phyloP scores from a whole-genome alignment of 2,888 invertebrate genomes.

The Leucania comma region DNA sequence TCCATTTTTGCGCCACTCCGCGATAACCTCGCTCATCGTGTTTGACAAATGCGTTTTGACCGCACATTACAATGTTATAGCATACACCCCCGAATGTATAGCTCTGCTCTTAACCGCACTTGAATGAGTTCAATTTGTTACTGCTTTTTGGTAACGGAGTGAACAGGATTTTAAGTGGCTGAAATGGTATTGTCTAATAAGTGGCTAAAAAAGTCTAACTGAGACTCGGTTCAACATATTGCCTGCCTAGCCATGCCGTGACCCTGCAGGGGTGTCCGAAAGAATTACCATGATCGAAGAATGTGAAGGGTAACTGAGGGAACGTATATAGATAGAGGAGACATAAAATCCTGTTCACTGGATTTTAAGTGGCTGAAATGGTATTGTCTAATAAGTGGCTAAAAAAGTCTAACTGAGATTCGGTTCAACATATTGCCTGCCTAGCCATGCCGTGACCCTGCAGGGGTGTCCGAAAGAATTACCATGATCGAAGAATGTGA shows the following conservation, averaged over 20 bases:
- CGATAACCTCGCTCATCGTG: slow-evolving; percentile 45
- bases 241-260: too few species aligned
- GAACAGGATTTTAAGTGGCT: slow-evolving; percentile 10
- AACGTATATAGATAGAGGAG: too few species aligned
- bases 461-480: too few species aligned
- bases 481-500: too few species aligned
- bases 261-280: too few species aligned
- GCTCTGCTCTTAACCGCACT: slow-evolving; percentile 41
- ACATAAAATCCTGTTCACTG: too few species aligned
- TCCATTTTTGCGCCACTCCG: slow-evolving; percentile 33
- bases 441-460: too few species aligned
- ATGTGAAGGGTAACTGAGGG: too few species aligned
- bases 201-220: background rate
- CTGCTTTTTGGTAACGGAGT: slow-evolving; percentile 21
- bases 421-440: too few species aligned
- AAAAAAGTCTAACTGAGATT: background rate
- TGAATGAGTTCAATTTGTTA: slow-evolving; percentile 50
- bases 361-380: slow-evolving; percentile 6
- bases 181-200: background rate
- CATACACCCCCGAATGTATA: slow-evolving; percentile 18
- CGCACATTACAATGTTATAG: slow-evolving; percentile 56
- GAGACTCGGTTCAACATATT: too few species aligned
- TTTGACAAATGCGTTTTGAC: slow-evolving; percentile 55
- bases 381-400: background rate
- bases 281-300: too few species aligned